Base-by-base conservation (phyloP, 2,113 vertebrate genomes). In the Dendropsophus ebraccatus region DNA sequence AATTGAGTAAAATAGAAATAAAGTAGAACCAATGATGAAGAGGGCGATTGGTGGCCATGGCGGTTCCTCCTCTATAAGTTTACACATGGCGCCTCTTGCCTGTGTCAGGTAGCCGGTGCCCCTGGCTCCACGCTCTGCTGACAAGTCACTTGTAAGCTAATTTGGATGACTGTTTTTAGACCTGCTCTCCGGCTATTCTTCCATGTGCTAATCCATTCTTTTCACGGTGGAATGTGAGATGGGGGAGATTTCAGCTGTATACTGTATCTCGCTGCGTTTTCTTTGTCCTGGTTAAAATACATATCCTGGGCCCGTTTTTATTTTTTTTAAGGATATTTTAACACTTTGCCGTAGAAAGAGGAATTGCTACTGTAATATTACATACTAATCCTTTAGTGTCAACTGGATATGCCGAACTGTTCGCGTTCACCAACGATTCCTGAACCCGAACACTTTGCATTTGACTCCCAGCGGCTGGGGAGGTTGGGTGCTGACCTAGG, bases 111-210 rank as follows among this genome's bases (percentile, higher is more conserved):
- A 77, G 73, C 50, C 52, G 1, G 37, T 45, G 47, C 32, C 7
- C 23, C 70, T 23, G 30, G 78, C 84, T 85, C 28, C 65, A 32
- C 76, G 21, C 84, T 52, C 45, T 70, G 84, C 83, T 67, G 83
- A 85, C 83, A 85, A 85, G 60, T 78, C 74, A 78, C 73, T 52
- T 85, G 73, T 85, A 78, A 79, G 21, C 84, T 85, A 70, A 85
- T 85, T 85, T 85, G 47, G 47, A 79, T 79, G 84, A 56, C 78
- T 79, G 84, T 79, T 77, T 75, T 67, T 58, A 58, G 52, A 47
- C 56, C 50, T 60, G 56, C 72, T 62, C 41, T 9, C 81, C 74
- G 37, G 60, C 41, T 37, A 60, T 30, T 67, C 83, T 50, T 50
- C 73, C 67, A 25, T 79, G 47, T 45, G 84, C 28, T 85, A 85